phyloP scores from a whole-genome alignment of 1,140 invertebrate genomes.

The Drosophila sulfurigaster region DNA sequence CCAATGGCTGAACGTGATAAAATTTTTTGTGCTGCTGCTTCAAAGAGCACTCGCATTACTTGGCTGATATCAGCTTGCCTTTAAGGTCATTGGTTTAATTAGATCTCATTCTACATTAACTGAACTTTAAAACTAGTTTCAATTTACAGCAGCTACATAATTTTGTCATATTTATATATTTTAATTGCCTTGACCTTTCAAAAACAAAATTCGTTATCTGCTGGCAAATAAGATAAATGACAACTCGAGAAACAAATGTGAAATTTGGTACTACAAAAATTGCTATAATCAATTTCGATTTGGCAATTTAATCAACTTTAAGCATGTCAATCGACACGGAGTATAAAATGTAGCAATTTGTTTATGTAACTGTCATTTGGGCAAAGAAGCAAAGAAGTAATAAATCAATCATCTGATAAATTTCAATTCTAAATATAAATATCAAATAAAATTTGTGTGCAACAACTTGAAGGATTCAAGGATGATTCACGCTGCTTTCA shows the following conservation, averaged over 20 bases:
- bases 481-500: conserved; percentile 19
- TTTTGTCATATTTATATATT: neutral
- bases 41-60: conserved; percentile 18
- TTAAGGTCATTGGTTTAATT: conserved; percentile 13
- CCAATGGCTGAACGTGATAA: conserved; percentile 30
- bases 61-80: conserved; percentile 2
- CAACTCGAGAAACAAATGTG: neutral
- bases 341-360: conserved; percentile 9
- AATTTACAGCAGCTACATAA: neutral
- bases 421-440: conserved; percentile 21
- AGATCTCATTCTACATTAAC: neutral
- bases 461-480: conserved; percentile 10
- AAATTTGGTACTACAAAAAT: neutral
- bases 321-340: no score
- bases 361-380: conserved; percentile 12
- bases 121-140: neutral
- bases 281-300: neutral
- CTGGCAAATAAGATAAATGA: neutral
- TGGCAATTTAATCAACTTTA: neutral
- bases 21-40: conserved; percentile 16
- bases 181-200: conserved; percentile 5
- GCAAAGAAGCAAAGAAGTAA: neutral
- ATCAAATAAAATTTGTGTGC: conserved; percentile 2
- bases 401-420: conserved; percentile 23
- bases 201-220: no score